These are phyloP conservation scores for Aethes cnicana DNA, from an alignment of 2,888 invertebrate genomes.

Conservation along the genomic window DNA sequence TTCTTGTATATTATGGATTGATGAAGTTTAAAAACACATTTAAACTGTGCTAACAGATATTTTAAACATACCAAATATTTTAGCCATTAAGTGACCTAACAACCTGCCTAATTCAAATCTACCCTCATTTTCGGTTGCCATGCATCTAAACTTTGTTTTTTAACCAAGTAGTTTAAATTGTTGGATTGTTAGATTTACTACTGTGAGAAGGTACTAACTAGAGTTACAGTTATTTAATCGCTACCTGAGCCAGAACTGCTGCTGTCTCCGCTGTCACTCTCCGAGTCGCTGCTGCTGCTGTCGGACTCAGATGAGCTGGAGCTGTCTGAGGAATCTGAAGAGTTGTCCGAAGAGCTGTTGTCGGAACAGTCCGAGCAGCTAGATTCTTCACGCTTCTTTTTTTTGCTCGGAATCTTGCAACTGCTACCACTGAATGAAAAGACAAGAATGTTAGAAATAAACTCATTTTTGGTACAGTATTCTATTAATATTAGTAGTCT, in stretches of 20 bases:
- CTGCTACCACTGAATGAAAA: constrained; percentile 54
- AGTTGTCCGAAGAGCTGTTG: constrained; percentile 58
- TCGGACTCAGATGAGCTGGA: constrained; percentile 58
- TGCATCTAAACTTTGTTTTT: too few species aligned
- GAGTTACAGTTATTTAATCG: constrained; percentile 39
- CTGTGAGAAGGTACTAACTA: constrained; percentile 21
- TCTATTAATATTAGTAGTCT: too few species aligned
- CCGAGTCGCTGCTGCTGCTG: constrained; percentile 57
- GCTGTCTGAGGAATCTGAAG: constrained; percentile 58
- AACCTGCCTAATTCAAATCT: too few species aligned
- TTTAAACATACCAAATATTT: too few species aligned
- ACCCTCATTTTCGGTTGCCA: too few species aligned
- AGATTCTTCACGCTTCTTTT: constrained; percentile 60
- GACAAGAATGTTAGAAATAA: constrained; percentile 5
- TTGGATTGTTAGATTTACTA: not conserved
- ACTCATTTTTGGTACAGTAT: too few species aligned
- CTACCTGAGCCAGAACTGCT: constrained; percentile 48
- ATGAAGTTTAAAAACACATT: too few species aligned
- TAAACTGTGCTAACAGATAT: too few species aligned
- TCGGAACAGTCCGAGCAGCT: constrained; percentile 59
- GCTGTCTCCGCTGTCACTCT: constrained; percentile 54
- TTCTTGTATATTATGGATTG: too few species aligned
- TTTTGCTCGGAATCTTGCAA: constrained; percentile 68
- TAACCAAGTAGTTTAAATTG: too few species aligned
- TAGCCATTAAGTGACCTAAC: too few species aligned